Base-by-base conservation (phyloP, 2,888 invertebrate genomes). In the Patella depressa region DNA sequence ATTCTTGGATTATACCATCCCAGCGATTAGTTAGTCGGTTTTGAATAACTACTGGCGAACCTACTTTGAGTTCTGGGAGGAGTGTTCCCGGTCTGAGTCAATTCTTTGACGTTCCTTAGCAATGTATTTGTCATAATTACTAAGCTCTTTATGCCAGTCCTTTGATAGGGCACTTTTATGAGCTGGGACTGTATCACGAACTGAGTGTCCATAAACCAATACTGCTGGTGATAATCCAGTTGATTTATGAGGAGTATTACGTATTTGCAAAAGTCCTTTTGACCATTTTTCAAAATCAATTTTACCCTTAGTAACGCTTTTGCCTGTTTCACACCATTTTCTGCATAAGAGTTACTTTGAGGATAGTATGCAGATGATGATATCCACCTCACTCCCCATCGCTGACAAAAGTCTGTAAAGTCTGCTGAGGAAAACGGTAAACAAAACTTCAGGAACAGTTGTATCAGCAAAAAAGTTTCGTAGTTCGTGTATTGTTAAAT, bases 331-430 rank as follows among this genome's bases (percentile, higher is more conserved):
- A 65, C 65, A 24, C 65, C 65, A 65, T 19, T 65, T 65, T 65
- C 65, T 12, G 65, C 65, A 19, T 24, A 24, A 3, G 24, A 19
- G 65, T 65, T 65, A 65, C 65, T 24, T 65, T 65, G 65, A 24
- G 65, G 24, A 65, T 65, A 24, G 24, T 65, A 24, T 19, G 65
- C 65, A 3, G 65, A 65, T 19, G 65, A 65, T 65, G 65, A 65
- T 65, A 65, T 65, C n/a, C 65, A 65, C 24, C 65, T 19, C 65
- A 65, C 65, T 65, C 19, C 65, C 65, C 65, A 65, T 65, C 65
- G 65, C 14, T 14, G 19, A 19, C 65, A 65, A 19, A 65, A 65
- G 3, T 24, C 65, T 12, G 12, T 11, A 24, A 65, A 65, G 19
- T 65, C 65, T 14, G 19, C 65, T 24, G 65, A 65, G 2, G 65